Evolutionary conservation across 2,113 vertebrate genomes (phyloP).

Genomic region (Mustelus asterias): DNA sequence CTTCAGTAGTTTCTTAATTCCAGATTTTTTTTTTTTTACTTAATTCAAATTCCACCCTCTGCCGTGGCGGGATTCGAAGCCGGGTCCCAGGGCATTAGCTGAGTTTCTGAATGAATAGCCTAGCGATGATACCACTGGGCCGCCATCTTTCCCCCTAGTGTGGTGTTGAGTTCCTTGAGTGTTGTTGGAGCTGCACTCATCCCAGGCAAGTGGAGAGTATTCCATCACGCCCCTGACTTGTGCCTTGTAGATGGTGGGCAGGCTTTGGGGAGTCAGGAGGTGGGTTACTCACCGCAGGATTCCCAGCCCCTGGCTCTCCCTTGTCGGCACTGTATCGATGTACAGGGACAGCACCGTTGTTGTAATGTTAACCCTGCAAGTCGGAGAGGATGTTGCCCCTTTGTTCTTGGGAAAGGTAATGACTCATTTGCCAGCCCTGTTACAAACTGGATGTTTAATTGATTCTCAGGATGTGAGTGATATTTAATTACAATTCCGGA

Average conservation of each 20-base stretch:
- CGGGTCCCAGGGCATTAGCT: too few relatives aligned
- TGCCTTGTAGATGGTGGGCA: not conserved
- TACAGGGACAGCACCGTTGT: not conserved
- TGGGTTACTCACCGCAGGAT: not conserved
- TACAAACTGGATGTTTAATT: not conserved
- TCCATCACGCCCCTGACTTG: not conserved
- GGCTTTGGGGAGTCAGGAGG: not conserved
- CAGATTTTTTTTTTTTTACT: too few relatives aligned
- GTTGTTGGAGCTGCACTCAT: not conserved
- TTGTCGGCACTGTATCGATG: not conserved
- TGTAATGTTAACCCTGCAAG: not conserved
- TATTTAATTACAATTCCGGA: slow-evolving; percentile 10
- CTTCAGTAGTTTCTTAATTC: too few relatives aligned
- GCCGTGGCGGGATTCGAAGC: too few relatives aligned
- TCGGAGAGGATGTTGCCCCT: not conserved
- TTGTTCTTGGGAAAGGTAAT: not conserved
- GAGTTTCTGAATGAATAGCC: too few relatives aligned
- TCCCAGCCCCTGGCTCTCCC: not conserved
- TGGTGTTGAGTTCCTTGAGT: not conserved
- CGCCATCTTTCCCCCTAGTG: too few relatives aligned
- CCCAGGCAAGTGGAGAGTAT: not conserved
- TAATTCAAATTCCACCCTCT: too few relatives aligned
- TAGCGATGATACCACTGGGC: too few relatives aligned
- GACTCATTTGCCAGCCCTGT: not conserved
- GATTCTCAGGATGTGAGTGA: slow-evolving; percentile 25